phyloP scores from a whole-genome alignment of 37 sponge, comb jelly and placozoan genomes.

The Lycopodina hypogea region DNA sequence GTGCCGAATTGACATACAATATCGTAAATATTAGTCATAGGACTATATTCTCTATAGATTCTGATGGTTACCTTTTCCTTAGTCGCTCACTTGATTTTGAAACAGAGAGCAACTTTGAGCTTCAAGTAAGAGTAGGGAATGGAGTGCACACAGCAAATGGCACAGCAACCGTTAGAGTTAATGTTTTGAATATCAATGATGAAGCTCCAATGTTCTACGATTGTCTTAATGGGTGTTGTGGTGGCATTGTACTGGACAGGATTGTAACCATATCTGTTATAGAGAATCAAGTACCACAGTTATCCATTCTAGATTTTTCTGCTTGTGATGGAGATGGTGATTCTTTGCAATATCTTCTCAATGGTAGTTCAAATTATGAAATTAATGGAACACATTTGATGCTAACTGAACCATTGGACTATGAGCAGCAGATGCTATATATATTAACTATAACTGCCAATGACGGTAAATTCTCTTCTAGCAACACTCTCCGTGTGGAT shows the following conservation, averaged over 20 bases:
- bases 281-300: constrained; percentile 41
- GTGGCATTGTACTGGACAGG: background rate
- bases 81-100: constrained; percentile 54
- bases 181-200: constrained; percentile 44
- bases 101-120: background rate
- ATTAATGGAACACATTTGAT: constrained; percentile 6
- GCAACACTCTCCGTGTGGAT: constrained; percentile 6
- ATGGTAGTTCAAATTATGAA: background rate
- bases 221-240: constrained; percentile 48
- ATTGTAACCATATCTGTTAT: background rate
- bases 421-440: constrained; percentile 10
- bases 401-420: constrained; percentile 33
- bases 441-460: constrained; percentile 4
- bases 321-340: constrained; percentile 51
- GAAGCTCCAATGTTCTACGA: constrained; percentile 35
- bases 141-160: constrained; percentile 20
- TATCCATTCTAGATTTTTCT: constrained; percentile 5
- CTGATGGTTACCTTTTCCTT: constrained; percentile 42
- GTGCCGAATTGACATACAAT: constrained; percentile 8
- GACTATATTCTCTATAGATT: constrained; percentile 18
- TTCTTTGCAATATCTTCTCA: constrained; percentile 17
- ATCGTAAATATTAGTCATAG: background rate
- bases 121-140: constrained; percentile 48
- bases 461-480: constrained; percentile 33
- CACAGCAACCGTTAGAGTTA: constrained; percentile 19